Conservation (phyloP, 2,888 invertebrate species). For the Acronicta psi region DNA sequence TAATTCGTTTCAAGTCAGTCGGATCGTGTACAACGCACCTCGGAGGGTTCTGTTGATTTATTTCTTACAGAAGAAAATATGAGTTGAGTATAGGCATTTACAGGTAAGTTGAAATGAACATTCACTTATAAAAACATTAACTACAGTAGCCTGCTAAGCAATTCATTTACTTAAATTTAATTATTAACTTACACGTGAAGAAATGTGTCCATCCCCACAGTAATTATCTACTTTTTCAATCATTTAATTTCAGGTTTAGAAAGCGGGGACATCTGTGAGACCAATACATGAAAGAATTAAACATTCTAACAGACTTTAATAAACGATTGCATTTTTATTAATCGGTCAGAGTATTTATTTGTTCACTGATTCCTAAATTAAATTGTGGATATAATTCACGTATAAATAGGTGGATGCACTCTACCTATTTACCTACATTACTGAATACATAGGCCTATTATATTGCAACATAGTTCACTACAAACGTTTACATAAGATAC, state of each 20-base stretch:
- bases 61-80: not conserved
- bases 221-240: too few relatives aligned
- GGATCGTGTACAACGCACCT: conserved; percentile 6
- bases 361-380: conserved; percentile 32
- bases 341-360: not conserved
- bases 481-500: conserved; percentile 30
- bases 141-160: too few relatives aligned
- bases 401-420: conserved; percentile 1
- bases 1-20: conserved; percentile 29
- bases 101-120: too few relatives aligned
- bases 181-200: too few relatives aligned
- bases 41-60: conserved; percentile 28
- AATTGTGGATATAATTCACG: conserved; percentile 7
- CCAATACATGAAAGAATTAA: too few relatives aligned
- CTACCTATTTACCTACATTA: conserved; percentile 29
- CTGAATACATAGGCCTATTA: conserved; percentile 26
- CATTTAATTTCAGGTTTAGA: too few relatives aligned
- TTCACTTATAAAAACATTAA: too few relatives aligned
- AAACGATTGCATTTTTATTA: not conserved
- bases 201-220: too few relatives aligned
- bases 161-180: too few relatives aligned
- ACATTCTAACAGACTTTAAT: too few relatives aligned
- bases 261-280: too few relatives aligned
- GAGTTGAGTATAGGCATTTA: too few relatives aligned
- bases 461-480: conserved; percentile 24